Conservation (phyloP, 2,113 vertebrate genomes). For the Corvus hawaiiensis region DNA sequence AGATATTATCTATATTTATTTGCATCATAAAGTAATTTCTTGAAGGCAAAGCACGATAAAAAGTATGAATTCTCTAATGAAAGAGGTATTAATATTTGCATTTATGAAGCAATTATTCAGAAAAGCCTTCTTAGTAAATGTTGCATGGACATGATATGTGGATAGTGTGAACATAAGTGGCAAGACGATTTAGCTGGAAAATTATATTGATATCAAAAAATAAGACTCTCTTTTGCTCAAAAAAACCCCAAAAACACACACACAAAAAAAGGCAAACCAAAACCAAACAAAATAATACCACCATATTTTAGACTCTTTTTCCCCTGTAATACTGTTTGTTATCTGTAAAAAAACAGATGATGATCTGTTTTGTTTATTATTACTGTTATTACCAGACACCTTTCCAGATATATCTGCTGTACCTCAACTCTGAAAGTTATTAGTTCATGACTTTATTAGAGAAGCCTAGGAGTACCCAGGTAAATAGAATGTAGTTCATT, state of each 20-base stretch:
- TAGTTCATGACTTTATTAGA: slow-evolving; percentile 43
- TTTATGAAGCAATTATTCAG: neutral
- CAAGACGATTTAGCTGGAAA: neutral
- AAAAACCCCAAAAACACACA: neutral
- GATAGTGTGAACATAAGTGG: neutral
- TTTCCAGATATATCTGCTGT: slow-evolving; percentile 47
- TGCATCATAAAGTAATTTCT: neutral
- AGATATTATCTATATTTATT: neutral
- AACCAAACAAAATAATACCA: rapidly evolving
- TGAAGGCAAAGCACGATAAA: neutral
- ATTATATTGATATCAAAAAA: neutral
- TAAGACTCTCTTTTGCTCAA: neutral
- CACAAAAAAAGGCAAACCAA: too few species aligned
- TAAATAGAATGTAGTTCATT: slow-evolving; percentile 48
- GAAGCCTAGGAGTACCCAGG: slow-evolving; percentile 31
- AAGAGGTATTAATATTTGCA: neutral
- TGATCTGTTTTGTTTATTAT: neutral
- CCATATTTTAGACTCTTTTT: neutral
- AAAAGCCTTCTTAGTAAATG: neutral
- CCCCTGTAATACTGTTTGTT: neutral
- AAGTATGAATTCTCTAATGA: neutral
- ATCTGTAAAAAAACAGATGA: neutral
- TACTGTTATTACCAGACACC: slow-evolving; percentile 44
- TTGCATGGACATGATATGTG: neutral
- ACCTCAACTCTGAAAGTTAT: slow-evolving; percentile 48